phyloP scores from a whole-genome alignment of 2,797 vertebrate species.

The Chanos chanos region DNA sequence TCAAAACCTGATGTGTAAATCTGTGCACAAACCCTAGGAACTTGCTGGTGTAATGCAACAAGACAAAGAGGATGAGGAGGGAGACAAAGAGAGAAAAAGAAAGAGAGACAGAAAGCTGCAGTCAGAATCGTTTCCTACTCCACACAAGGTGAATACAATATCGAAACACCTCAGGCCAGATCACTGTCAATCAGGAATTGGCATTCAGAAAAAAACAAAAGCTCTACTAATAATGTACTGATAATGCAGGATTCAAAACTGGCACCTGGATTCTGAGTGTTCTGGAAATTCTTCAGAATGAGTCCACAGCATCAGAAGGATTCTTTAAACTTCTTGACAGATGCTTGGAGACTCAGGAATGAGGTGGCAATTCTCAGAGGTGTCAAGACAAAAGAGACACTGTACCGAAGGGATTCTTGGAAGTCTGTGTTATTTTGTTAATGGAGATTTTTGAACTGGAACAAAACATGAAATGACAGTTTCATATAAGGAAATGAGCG shows the following conservation, averaged over 20 bases:
- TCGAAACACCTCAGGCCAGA: constrained; percentile 47
- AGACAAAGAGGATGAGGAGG: constrained; percentile 22
- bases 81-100: constrained; percentile 9
- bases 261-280: constrained; percentile 13
- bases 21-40: neutral
- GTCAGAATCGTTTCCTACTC: neutral
- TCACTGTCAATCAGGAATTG: constrained; percentile 37
- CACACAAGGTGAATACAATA: constrained; percentile 1
- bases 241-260: constrained; percentile 18
- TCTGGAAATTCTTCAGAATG: constrained; percentile 15
- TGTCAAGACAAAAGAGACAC: constrained; percentile 33
- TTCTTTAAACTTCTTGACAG: constrained; percentile 39
- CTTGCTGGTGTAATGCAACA: constrained; percentile 12
- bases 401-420: constrained; percentile 32
- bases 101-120: neutral
- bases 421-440: constrained; percentile 39
- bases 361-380: constrained; percentile 44
- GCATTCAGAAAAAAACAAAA: constrained; percentile 48
- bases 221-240: constrained; percentile 21
- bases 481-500: no score
- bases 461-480: no score
- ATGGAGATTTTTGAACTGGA: constrained; percentile 35
- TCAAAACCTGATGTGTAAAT: constrained; percentile 30
- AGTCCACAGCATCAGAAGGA: constrained; percentile 30
- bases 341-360: constrained; percentile 38